Evolutionary conservation across 2,113 vertebrate genomes (phyloP), one percentile per base, ranked within the genome.

Genomic region (Ifrita kowaldi): DNA sequence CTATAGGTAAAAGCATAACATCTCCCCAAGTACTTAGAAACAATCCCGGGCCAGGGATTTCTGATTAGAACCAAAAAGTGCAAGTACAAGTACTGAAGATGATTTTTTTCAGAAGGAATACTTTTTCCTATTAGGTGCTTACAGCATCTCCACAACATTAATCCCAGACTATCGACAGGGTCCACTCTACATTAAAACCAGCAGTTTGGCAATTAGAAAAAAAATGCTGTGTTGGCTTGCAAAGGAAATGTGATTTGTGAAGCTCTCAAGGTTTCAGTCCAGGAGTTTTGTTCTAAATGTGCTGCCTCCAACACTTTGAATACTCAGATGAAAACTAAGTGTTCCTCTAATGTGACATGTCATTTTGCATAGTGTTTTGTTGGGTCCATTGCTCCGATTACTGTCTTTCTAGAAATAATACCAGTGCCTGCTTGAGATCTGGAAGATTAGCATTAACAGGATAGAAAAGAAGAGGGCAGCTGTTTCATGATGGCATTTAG

Each of bases 171-270:
- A 92, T 78, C 14, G 95, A 91, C 86, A 89, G 37, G 11, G 84
- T 89, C 80, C 70, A 79, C 37, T 90, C 65, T 44, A 57, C 70
- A 69, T 84, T 84, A 93, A 92, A 95, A 96, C 84, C 86, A 95
- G 73, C 76, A 93, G 62, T 53, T 89, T 65, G 28, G 65, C 69
- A 96, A 90, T 95, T 94, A 93, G 84, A 27, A 90, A 82, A 91
- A 93, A 91, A 91, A 65, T 84, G 93, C 80, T 95, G 57, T 50
- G 62, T 53, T 86, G 28, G 86, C 88, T 96, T 35, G 35, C 80
- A 92, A 92, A 84, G 80, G 77, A 95, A 94, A 84, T 55, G 80
- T 90, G 86, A 94, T 96, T 96, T 96, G 96, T 93, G 95, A 82
- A 84, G 41, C 94, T 87, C 77, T 94, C 69, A 88, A 89, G 73